These are phyloP conservation scores for Drosophila neutralis DNA, from an alignment of 2,888 invertebrate species.

Conservation along the genomic window DNA sequence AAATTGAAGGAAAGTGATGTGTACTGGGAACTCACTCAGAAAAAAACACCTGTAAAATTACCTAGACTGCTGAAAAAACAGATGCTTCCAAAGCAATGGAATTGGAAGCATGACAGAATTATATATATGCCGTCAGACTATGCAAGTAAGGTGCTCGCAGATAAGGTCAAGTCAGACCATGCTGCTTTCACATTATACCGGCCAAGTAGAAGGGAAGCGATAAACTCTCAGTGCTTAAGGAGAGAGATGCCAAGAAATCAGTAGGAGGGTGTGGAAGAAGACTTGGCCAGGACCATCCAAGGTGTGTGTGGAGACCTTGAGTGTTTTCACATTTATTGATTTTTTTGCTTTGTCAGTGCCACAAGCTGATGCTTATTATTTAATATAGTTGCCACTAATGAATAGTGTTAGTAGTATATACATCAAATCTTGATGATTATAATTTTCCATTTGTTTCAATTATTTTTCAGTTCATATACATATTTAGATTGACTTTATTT, in stretches of 20 bases:
- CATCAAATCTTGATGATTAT: not conserved
- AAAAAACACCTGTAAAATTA: not conserved
- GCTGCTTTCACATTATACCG: not conserved
- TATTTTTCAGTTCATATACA: not conserved
- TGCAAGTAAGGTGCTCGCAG: not conserved
- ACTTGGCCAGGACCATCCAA: not conserved
- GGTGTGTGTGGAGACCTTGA: not conserved
- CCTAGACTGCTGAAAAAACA: too few relatives aligned
- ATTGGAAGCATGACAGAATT: not conserved
- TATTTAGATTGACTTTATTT: not conserved
- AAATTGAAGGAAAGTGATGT: not conserved
- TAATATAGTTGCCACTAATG: not conserved
- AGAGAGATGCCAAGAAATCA: not conserved
- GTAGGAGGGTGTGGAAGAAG: not conserved
- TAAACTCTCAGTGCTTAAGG: not conserved
- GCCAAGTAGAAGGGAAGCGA: not conserved
- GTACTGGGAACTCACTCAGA: not conserved
- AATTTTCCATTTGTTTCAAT: not conserved
- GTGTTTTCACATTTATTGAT: not conserved
- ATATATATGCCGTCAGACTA: not conserved
- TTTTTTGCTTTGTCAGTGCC: not conserved
- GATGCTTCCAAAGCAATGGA: not conserved
- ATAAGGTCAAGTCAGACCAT: not conserved
- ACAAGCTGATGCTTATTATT: not conserved
- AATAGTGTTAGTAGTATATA: not conserved